Base-by-base conservation (phyloP, 2,888 invertebrate genomes). In the Drosophila nigricruria region DNA sequence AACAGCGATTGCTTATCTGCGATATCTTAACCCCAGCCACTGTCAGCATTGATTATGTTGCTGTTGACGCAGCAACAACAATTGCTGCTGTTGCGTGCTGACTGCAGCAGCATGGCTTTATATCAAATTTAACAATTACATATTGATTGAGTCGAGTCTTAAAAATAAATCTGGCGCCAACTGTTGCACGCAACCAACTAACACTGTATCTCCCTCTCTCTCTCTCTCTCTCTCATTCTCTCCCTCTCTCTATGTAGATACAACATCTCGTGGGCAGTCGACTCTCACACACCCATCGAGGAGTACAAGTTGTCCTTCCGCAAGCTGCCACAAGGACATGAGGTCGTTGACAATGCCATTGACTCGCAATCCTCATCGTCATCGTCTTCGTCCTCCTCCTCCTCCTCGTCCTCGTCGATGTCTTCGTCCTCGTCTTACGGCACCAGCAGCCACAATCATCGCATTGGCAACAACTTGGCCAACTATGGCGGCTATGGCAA, bases 221-320 rank as follows among this genome's bases (percentile, higher is more conserved):
- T 67, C 54, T 69, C 63, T 62, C 16, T 60, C 70, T 38, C 49
- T 67, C 56, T 71, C 45, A 60, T 14, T 54, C 18, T 27, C 4
- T 9, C 72, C 30, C 43, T 62, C 16, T 32, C 27, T 30, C 5
- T 20, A 27, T 32, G 8, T 61, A 95, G 94, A 89, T 95, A 95
- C 92, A 95, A 95, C 91, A 95, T 95, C 79, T 95, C 95, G 54
- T 96, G 95, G 95, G 94, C 94, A 49, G 95, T 95, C 34, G 95
- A 95, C 90, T 95, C 95, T 61, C 94, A 95, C 89, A 94, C 95
- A 78, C 95, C 95, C 60, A 94, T 96, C 69, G 95, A 95, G 85
- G 95, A 95, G 91, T 95, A 95, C 92, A 94, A 95, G 92, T 92
- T 96, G 79, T 94, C 94, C 81, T 95, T 94, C 92, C 93, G 95